Conservation (phyloP, 2,797 vertebrate species). For the Gambusia yucatana region DNA sequence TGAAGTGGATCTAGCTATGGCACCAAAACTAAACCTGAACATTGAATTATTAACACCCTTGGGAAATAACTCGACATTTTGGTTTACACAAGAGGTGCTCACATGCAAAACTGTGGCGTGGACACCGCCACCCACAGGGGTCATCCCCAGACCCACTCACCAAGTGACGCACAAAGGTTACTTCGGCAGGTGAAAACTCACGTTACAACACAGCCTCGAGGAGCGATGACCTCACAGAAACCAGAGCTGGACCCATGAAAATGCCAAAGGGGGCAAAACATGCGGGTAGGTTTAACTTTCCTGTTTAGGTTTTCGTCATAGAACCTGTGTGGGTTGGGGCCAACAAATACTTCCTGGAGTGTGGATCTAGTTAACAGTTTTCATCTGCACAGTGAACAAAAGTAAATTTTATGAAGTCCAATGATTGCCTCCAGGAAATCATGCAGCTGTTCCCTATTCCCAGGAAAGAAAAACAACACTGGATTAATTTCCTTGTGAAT, state of each 20-base stretch:
- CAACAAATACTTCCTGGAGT: conserved; percentile 41
- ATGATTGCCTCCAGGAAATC: conserved; percentile 46
- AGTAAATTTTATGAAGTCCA: conserved; percentile 14
- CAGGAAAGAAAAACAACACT: conserved; percentile 1
- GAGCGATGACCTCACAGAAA: conserved; percentile 12
- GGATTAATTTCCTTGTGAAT: conserved; percentile 44
- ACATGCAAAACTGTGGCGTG: neutral
- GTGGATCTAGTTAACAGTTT: conserved; percentile 16
- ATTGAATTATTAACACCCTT: neutral
- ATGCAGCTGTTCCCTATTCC: conserved; percentile 12
- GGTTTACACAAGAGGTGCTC: neutral
- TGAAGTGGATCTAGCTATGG: no score
- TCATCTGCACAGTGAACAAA: conserved; percentile 8
- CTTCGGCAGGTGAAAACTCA: neutral
- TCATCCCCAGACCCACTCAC: neutral
- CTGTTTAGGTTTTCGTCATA: conserved; percentile 23
- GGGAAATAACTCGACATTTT: neutral
- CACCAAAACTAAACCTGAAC: no score
- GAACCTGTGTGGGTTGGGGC: neutral
- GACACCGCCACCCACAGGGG: neutral
- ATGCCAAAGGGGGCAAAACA: conserved; percentile 26
- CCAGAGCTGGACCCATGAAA: neutral
- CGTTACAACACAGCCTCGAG: neutral
- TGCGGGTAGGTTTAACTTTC: conserved; percentile 42
- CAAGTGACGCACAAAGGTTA: neutral